Conservation (phyloP, 2,888 invertebrate species). For the Thysanoteuthis rhombus region DNA sequence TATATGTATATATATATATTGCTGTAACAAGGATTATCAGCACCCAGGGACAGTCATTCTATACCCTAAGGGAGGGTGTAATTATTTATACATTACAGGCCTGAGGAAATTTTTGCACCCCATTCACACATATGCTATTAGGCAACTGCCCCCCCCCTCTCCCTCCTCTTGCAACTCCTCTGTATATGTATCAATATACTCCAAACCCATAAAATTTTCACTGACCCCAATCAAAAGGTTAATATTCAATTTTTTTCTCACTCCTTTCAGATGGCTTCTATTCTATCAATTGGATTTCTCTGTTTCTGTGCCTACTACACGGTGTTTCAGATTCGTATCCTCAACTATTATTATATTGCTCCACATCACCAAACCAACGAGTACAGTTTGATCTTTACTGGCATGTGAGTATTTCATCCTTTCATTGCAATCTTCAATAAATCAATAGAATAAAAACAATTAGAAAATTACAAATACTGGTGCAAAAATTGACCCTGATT, state of each 20-base stretch:
- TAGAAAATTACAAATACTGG: too few species aligned
- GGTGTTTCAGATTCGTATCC: slow-evolving; percentile 91
- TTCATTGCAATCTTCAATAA: neutral
- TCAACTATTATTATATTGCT: slow-evolving; percentile 96
- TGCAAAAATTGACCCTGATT: too few species aligned
- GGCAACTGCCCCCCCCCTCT: too few species aligned
- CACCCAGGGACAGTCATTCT: too few species aligned
- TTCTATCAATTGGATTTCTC: slow-evolving; percentile 90
- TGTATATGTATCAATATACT: too few species aligned
- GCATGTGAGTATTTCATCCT: slow-evolving; percentile 79
- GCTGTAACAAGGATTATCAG: too few species aligned
- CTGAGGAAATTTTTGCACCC: too few species aligned
- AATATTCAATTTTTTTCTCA: slow-evolving; percentile 20
- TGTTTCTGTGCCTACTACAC: slow-evolving; percentile 98
- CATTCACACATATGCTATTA: too few species aligned
- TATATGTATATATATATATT: too few species aligned
- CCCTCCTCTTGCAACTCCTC: too few species aligned
- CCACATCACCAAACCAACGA: slow-evolving; percentile 98
- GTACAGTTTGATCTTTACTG: slow-evolving; percentile 97
- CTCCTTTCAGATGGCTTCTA: slow-evolving; percentile 82
- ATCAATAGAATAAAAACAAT: neutral
- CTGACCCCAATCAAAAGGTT: slow-evolving; percentile 66
- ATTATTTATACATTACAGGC: too few species aligned
- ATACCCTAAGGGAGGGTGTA: too few species aligned
- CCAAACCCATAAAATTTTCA: neutral